Conservation (phyloP, 2,797 vertebrate species). For the Streptopelia turtur region DNA sequence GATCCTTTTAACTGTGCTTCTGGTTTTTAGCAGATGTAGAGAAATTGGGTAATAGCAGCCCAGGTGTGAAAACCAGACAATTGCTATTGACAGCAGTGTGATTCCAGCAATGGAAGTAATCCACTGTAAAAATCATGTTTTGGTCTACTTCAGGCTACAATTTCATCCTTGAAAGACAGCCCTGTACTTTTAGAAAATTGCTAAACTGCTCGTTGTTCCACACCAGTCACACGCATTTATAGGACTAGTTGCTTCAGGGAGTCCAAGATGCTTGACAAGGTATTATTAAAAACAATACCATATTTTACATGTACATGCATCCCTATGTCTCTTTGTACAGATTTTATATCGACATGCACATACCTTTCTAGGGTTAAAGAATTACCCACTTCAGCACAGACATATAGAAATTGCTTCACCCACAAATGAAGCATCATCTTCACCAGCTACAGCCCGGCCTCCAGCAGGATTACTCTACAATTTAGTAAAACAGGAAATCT, state of each 20-base stretch:
- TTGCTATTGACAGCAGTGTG: not conserved
- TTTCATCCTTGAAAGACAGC: slow-evolving; percentile 34
- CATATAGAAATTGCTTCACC: not conserved
- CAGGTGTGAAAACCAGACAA: not conserved
- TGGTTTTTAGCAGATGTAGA: not conserved
- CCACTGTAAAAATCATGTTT: not conserved
- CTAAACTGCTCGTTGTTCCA: slow-evolving; percentile 52
- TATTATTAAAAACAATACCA: not conserved
- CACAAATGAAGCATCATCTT: fast-evolving
- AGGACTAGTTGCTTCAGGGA: not conserved
- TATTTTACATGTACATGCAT: not conserved
- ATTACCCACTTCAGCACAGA: not conserved
- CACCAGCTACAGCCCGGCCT: not conserved
- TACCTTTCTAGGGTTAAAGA: not conserved
- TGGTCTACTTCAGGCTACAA: slow-evolving; percentile 4
- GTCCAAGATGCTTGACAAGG: not conserved
- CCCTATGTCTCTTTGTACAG: fast-evolving
- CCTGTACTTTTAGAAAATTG: not conserved
- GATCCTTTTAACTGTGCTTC: not conserved
- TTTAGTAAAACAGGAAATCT: not conserved
- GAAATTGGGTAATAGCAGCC: not conserved
- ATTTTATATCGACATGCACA: not conserved
- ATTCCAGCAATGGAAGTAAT: not conserved
- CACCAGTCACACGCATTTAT: not conserved
- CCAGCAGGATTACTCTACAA: not conserved